phyloP scores from a whole-genome alignment of 2,888 invertebrate species.

The Escarpia spicata region DNA sequence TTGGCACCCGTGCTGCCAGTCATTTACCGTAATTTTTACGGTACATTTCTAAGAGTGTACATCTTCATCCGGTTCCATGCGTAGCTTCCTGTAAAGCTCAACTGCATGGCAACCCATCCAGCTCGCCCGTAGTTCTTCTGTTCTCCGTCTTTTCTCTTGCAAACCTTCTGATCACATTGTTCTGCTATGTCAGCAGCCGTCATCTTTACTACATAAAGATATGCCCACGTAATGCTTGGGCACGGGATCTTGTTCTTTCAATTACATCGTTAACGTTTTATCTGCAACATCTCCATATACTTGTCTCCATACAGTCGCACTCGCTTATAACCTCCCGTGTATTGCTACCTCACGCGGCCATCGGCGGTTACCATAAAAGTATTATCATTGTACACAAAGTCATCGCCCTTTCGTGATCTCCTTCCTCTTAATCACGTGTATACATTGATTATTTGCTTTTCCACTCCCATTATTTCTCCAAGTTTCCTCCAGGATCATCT shows the following conservation, averaged over 20 bases:
- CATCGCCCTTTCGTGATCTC: neutral
- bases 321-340: neutral
- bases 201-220: neutral
- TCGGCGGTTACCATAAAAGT: neutral
- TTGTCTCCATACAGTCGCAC: neutral
- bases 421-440: neutral
- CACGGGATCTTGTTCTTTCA: neutral
- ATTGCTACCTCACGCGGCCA: neutral
- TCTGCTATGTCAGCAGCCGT: neutral
- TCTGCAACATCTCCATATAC: neutral
- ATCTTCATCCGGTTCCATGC: neutral
- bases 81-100: neutral
- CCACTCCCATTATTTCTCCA: neutral
- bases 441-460: neutral
- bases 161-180: neutral
- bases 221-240: neutral
- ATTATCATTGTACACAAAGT: neutral
- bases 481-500: neutral
- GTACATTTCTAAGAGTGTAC: neutral
- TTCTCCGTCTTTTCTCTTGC: neutral
- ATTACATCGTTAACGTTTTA: neutral
- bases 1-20: no score
- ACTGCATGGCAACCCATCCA: neutral
- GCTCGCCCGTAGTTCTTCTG: neutral
- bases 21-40: no score